Base-by-base conservation (phyloP, 2,113 vertebrate species). In the Melanerpes formicivorus region DNA sequence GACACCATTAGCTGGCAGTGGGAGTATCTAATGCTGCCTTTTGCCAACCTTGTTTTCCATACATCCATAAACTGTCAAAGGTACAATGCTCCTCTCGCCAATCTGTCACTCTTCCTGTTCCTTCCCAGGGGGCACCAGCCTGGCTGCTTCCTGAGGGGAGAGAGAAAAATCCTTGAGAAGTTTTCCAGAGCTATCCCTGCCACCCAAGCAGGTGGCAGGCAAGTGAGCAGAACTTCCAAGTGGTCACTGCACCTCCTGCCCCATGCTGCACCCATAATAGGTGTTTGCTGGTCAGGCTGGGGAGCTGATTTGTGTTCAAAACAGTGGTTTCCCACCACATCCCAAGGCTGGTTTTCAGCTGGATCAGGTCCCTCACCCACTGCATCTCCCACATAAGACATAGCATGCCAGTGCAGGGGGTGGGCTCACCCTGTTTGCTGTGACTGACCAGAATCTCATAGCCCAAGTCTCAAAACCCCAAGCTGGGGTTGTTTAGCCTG, bases 141-240 rank as follows among this genome's bases (percentile, higher is more conserved):
- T 40, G 74, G 48, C 30, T 84, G 55, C 50, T 26, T 40, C 80
- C 70, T 58, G 83, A 75, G 72, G 17, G 22, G 8, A 37, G 56
- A 60, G 29, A 42, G 46, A 26, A 79, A 27, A 78, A 17, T 8
- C n/a, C 9, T 52, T 0, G 1, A 27, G 64, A 37, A 14, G 27
- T 58, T 80, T 40, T 50, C 17, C 54, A 16, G 37, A 55, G 48
- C 44, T 21, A 9, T 30, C 19, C 27, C 21, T 16, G 54, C 4
- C 1, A 2, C 34, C 32, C 2, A 2, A 23, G 11, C 5, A 2
- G n/a, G 30, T 37, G 34, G 34, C n/a, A 60, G 56, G 37, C 14
- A 18, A 63, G 10, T 0, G 4, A 52, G 11, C 0, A 1, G 29
- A 48, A 7, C 4, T 8, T 18, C 22, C 32, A 0, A 0, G 0